Evolutionary conservation across 1,140 invertebrate genomes (phyloP), one percentile per base, ranked within the genome.

Genomic region (Ctenoplectra terminalis): DNA sequence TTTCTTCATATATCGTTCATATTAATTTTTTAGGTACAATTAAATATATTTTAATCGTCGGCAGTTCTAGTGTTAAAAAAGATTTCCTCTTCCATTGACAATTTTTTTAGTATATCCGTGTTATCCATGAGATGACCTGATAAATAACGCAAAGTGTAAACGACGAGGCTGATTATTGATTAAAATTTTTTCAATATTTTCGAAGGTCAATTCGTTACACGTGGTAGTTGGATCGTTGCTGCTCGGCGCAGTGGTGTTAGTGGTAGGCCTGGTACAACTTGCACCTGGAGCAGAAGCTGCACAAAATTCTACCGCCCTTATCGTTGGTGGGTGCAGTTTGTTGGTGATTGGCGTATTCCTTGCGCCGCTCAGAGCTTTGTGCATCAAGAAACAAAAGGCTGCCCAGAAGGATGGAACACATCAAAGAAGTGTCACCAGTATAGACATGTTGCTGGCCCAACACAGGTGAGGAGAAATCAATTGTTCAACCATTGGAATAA

Each of bases 231-330:
- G 96, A 9, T 96, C 96, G 0, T 91, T 97, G 56, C 94, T 97
- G 6, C 91, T 97, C 56, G 96, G 96, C 46, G 95, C 96, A 72
- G 96, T 97, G 74, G 95, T 97, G 48, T 92, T 97, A 79, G 96
- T 97, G 54, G 96, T 97, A 74, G 97, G 96, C 48, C 93, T 97
- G 87, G 96, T 97, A 60, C 97, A 97, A 90, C 93, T 97, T 81
- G 96, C 96, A 20, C 97, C 97, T 2, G 96, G 96, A 31, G 96
- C 97, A 1, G 96, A 97, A 86, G 96, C 96, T 13, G 96, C 95
- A 2, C 96, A 96, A 89, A 96, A 97, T 87, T 95, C 96, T 46
- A 96, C 96, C 88, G 95, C 96, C 78, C 95, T 97, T 72, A 95
- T 97, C 88, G 95, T 95, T 8, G 95, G 95, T 2, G 96, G 96